Conservation (phyloP, 2,888 invertebrate genomes). For the Andrena haemorrhoa region DNA sequence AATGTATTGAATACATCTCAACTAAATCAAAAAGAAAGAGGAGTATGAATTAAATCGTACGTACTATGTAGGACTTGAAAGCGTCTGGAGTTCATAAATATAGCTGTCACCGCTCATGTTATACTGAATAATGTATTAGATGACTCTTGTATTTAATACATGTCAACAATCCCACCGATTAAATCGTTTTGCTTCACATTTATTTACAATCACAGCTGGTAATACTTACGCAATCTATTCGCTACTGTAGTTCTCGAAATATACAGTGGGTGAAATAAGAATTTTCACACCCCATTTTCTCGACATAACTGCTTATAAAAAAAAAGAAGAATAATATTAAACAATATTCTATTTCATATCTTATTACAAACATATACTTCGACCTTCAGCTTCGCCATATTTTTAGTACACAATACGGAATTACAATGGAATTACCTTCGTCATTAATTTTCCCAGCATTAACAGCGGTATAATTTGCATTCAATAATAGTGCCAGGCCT, state of each 20-base stretch:
- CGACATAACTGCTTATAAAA: no score
- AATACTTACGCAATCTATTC: no score
- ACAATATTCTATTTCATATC: no score
- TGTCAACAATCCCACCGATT: neutral
- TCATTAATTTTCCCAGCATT: no score
- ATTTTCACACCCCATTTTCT: no score
- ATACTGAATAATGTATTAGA: conserved; percentile 4
- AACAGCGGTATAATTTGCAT: neutral
- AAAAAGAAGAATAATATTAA: no score
- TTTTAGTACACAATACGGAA: no score
- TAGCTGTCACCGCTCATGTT: neutral
- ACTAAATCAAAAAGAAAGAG: neutral
- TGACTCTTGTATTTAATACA: conserved; percentile 1
- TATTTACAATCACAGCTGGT: neutral
- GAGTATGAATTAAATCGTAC: neutral
- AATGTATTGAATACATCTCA: neutral
- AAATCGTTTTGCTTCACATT: neutral
- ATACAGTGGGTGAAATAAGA: no score
- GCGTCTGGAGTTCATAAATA: neutral
- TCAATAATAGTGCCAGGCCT: neutral
- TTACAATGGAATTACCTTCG: no score
- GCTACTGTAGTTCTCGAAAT: no score
- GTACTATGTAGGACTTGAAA: neutral
- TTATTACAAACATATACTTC: neutral
- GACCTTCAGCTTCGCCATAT: no score